phyloP scores from a whole-genome alignment of 1,140 invertebrate genomes.

The Pseudoatta argentina region DNA sequence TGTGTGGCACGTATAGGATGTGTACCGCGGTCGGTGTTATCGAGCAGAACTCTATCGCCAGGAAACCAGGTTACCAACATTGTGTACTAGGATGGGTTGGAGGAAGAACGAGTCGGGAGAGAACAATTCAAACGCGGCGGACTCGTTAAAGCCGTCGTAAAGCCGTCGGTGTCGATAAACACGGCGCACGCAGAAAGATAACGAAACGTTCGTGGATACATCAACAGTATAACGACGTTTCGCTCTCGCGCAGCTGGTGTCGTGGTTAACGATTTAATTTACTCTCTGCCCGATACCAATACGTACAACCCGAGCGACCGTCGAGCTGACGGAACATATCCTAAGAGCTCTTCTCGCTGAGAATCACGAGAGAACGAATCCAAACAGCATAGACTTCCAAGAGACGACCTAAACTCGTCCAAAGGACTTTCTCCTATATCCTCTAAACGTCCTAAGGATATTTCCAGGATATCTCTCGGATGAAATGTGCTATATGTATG shows the following conservation, averaged over 20 bases:
- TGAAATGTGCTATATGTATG: no score
- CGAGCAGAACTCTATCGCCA: slow-evolving; percentile 17
- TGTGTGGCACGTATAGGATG: not conserved
- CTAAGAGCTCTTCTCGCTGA: not conserved
- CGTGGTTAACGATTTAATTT: slow-evolving; percentile 48
- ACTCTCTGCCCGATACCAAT: not conserved
- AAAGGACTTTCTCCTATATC: no score
- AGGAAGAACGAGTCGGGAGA: not conserved
- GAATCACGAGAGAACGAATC: not conserved
- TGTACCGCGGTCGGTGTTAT: slow-evolving; percentile 1
- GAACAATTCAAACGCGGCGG: slow-evolving; percentile 1
- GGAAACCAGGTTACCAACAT: slow-evolving; percentile 51
- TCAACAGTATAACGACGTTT: slow-evolving; percentile 22
- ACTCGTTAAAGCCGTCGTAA: slow-evolving; percentile 47
- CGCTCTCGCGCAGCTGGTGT: not conserved
- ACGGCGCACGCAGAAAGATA: slow-evolving; percentile 21
- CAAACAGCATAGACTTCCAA: no score
- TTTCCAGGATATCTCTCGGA: no score
- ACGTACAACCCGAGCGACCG: no score
- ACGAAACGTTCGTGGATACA: slow-evolving; percentile 13
- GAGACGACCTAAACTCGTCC: no score
- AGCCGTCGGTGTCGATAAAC: slow-evolving; percentile 31
- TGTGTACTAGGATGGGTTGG: not conserved
- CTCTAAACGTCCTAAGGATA: no score
- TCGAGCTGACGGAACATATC: not conserved